Percentiles rank a stretch among this genome's conserved stretches.
These are phyloP conservation scores for Plestiodon gilberti DNA, from an alignment of 2,113 vertebrate species.

Conservation along the genomic window DNA sequence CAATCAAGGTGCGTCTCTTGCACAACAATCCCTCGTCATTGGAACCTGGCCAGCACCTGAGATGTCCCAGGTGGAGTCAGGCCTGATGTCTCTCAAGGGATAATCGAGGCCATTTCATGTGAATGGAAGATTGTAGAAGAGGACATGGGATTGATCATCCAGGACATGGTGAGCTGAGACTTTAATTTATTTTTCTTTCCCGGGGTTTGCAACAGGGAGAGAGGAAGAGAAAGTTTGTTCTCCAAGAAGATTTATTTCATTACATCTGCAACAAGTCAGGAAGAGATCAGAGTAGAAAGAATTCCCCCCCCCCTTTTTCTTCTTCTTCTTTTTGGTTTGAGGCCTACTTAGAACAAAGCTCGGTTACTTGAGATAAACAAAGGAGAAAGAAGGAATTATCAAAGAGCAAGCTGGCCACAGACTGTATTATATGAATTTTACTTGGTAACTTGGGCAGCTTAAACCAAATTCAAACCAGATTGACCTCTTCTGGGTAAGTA, in stretches of 20 bases:
- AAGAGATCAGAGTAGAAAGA: slow-evolving; percentile 56
- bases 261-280: slow-evolving; percentile 70
- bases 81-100: not conserved
- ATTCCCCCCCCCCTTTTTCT: not conserved
- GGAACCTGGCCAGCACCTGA: not conserved
- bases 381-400: slow-evolving; percentile 57
- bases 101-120: not conserved
- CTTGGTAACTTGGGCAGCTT: slow-evolving; percentile 53
- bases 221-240: slow-evolving; percentile 69
- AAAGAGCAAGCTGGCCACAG: slow-evolving; percentile 66
- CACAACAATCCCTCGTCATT: not conserved
- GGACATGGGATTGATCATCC: not conserved
- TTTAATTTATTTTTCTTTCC: slow-evolving; percentile 73
- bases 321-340: slow-evolving; percentile 65
- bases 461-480: slow-evolving; percentile 46
- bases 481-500: not conserved
- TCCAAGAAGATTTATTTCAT: slow-evolving; percentile 67
- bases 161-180: not conserved
- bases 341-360: slow-evolving; percentile 70
- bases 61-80: not conserved
- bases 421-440: slow-evolving; percentile 48
- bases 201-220: slow-evolving; percentile 52
- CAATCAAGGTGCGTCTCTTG: not conserved
- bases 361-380: slow-evolving; percentile 70
- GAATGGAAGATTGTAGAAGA: slow-evolving; percentile 26